Evolutionary conservation across 1,140 invertebrate genomes (phyloP).

Genomic region (Trialeurodes vaporariorum): DNA sequence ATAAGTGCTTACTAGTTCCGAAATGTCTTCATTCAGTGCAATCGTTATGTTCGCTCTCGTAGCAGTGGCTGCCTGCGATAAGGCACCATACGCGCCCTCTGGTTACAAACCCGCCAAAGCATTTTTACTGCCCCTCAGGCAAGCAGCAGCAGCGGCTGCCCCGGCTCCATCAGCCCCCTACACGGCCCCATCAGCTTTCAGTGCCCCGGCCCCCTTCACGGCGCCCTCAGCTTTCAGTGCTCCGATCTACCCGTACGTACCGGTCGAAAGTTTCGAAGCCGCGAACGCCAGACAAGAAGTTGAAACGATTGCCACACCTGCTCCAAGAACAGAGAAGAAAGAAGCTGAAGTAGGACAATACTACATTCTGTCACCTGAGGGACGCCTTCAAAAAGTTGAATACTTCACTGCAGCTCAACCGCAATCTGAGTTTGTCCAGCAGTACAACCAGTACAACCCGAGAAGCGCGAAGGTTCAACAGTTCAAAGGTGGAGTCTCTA

Average conservation of each 20-base stretch:
- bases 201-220: not conserved
- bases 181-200: not conserved
- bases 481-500: slow-evolving; percentile 20
- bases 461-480: not conserved
- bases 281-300: not conserved
- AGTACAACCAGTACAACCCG: slow-evolving; percentile 5
- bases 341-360: slow-evolving; percentile 42
- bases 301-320: not conserved
- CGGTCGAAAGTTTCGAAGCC: not conserved
- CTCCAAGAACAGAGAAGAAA: not conserved
- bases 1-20: no score
- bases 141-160: not conserved
- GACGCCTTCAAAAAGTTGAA: slow-evolving; percentile 49
- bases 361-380: slow-evolving; percentile 60
- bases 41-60: not conserved
- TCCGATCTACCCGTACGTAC: not conserved
- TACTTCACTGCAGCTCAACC: slow-evolving; percentile 26
- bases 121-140: not conserved
- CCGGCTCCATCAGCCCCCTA: not conserved
- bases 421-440: not conserved
- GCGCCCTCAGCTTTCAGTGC: not conserved
- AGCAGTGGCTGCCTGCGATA: not conserved
- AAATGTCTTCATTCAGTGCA: no score
- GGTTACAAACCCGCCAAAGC: not conserved
- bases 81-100: not conserved